Evolutionary conservation across 2,888 invertebrate genomes (phyloP).

Genomic region (Drosophila eohydei): DNA sequence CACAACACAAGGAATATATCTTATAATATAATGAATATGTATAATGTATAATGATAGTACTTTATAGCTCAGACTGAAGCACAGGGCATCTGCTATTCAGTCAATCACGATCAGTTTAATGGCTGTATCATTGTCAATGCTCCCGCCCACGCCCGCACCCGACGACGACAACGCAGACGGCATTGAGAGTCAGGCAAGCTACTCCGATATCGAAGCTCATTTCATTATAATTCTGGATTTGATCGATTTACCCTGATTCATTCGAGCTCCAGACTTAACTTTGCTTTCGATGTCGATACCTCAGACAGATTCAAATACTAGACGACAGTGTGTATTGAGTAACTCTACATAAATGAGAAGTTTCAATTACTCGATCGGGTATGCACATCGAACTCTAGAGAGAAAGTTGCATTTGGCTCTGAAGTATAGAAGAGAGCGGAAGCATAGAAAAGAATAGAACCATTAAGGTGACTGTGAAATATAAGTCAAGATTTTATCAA

Average conservation of each 20-base stretch:
- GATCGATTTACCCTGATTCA: conserved; percentile 47
- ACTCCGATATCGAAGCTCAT: conserved; percentile 38
- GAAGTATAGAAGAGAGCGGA: not conserved
- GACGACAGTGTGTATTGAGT: not conserved
- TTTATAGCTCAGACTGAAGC: too few species aligned
- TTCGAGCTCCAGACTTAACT: conserved; percentile 6
- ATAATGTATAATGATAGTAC: too few species aligned
- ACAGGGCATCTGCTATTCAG: not conserved
- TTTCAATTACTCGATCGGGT: not conserved
- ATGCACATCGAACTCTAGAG: not conserved
- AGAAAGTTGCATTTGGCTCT: conserved; percentile 2
- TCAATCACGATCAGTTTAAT: not conserved
- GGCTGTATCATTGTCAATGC: conserved; percentile 35
- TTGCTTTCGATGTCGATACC: not conserved
- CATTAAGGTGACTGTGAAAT: conserved; percentile 2
- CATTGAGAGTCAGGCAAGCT: conserved; percentile 26
- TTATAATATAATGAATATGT: too few species aligned
- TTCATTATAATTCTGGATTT: conserved; percentile 46
- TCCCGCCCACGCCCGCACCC: conserved; percentile 35
- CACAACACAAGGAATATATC: too few species aligned
- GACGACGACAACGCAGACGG: not conserved
- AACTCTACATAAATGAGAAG: conserved; percentile 4
- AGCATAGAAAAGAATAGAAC: not conserved
- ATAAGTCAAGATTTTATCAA: not conserved
- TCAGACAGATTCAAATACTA: conserved; percentile 1